phyloP scores from a whole-genome alignment of 2,888 invertebrate genomes.

The Apoda limacodes region DNA sequence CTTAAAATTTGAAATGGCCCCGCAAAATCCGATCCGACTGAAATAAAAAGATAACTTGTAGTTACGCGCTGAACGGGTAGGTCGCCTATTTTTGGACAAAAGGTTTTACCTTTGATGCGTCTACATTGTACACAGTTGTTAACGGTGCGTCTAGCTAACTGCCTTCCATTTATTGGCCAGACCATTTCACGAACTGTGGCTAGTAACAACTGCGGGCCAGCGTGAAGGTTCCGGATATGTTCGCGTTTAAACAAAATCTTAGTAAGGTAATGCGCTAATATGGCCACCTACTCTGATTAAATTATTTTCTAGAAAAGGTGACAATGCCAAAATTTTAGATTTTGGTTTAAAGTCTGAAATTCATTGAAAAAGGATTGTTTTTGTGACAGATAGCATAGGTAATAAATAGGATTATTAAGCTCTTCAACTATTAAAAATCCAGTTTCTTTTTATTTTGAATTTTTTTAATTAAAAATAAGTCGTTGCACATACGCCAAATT shows the following conservation, averaged over 20 bases:
- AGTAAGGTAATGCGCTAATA: conserved; percentile 10
- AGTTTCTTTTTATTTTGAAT: too few relatives aligned
- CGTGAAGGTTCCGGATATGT: too few relatives aligned
- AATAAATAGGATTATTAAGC: too few relatives aligned
- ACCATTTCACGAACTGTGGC: conserved; percentile 11
- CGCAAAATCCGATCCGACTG: conserved; percentile 5
- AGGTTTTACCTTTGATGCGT: conserved; percentile 11
- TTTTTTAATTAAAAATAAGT: too few relatives aligned
- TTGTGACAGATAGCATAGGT: too few relatives aligned
- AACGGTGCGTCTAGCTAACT: conserved; percentile 14
- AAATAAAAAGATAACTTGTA: conserved; percentile 6
- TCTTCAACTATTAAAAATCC: too few relatives aligned
- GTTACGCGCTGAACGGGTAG: too few relatives aligned
- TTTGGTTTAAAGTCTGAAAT: too few relatives aligned
- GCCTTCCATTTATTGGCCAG: conserved; percentile 17
- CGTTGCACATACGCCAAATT: too few relatives aligned
- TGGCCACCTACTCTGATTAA: conserved; percentile 17
- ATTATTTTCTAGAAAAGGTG: conserved; percentile 6
- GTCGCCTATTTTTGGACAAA: too few relatives aligned
- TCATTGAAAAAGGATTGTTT: too few relatives aligned
- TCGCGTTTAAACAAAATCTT: conserved; percentile 7
- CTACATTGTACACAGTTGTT: conserved; percentile 15
- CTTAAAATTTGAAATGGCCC: conserved; percentile 4
- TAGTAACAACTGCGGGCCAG: conserved; percentile 11
- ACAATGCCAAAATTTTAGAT: conserved; percentile 1